Percentiles rank a stretch among this genome's conserved stretches.
phyloP scores from a whole-genome alignment of 2,797 vertebrate species.

The Coluber constrictor region DNA sequence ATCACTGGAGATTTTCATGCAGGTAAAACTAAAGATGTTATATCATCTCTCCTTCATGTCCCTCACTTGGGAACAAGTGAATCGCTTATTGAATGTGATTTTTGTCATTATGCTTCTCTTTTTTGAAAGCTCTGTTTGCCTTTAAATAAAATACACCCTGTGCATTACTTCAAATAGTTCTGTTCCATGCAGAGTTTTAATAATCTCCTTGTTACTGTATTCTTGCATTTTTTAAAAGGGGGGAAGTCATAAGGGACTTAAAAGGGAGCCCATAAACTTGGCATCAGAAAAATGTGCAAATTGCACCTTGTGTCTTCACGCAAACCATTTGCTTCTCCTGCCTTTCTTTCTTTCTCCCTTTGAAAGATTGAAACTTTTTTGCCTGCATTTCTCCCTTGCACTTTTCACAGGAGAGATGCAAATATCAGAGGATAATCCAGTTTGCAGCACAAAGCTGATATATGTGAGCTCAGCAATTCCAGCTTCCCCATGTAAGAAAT shows the following conservation, averaged over 20 bases:
- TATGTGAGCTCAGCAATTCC: background rate
- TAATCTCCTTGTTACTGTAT: background rate
- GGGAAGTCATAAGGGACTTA: background rate
- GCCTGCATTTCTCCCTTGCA: background rate
- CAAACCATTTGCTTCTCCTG: background rate
- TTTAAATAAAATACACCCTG: background rate
- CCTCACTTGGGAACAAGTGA: background rate
- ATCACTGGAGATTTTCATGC: background rate
- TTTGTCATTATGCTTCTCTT: background rate
- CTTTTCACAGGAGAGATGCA: background rate
- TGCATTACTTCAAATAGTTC: background rate
- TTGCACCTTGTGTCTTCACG: background rate
- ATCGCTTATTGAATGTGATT: background rate
- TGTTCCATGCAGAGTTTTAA: background rate
- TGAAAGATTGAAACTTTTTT: background rate
- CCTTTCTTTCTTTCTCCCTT: background rate
- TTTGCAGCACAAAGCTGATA: conserved; percentile 11
- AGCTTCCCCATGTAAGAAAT: background rate
- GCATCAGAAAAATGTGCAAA: background rate
- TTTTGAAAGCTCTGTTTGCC: background rate
- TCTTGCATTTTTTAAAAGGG: background rate
- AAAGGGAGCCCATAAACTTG: background rate
- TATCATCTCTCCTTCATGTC: background rate
- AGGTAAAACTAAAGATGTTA: background rate
- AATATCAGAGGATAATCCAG: conserved; percentile 5